phyloP scores from a whole-genome alignment of 2,113 vertebrate species.

The Lates calcarifer region DNA sequence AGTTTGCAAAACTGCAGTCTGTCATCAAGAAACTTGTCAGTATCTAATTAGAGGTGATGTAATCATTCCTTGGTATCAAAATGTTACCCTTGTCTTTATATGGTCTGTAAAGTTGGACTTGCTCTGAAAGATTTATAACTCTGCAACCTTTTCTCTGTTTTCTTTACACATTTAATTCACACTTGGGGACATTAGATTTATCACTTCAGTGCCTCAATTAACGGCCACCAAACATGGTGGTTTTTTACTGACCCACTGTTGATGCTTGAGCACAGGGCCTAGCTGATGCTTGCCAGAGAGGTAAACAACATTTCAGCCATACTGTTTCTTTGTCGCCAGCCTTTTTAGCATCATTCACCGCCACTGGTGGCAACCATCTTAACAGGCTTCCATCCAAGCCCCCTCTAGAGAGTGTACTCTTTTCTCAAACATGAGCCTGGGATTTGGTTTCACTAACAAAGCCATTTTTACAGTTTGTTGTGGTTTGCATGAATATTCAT shows the following conservation, averaged over 20 bases:
- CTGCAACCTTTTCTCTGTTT: conserved; percentile 37
- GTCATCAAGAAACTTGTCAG: not conserved
- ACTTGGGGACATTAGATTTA: conserved; percentile 59
- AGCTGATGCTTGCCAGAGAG: conserved; percentile 51
- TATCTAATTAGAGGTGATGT: conserved; percentile 6
- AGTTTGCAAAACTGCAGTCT: not conserved
- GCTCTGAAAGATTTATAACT: conserved; percentile 46
- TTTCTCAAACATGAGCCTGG: conserved; percentile 64
- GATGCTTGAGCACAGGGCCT: conserved; percentile 22
- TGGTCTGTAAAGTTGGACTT: conserved; percentile 36
- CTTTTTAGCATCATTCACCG: conserved; percentile 64
- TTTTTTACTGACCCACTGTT: conserved; percentile 55
- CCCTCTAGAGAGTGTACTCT: conserved; percentile 57
- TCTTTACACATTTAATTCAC: conserved; percentile 62
- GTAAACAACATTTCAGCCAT: conserved; percentile 69
- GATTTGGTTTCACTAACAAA: conserved; percentile 80
- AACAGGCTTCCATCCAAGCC: conserved; percentile 68
- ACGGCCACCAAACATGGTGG: conserved; percentile 28
- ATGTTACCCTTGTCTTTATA: not conserved
- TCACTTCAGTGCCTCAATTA: conserved; percentile 63
- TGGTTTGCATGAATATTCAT: conserved; percentile 79
- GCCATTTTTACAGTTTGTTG: conserved; percentile 77
- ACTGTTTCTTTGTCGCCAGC: conserved; percentile 61
- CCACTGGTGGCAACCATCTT: conserved; percentile 70
- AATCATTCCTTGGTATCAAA: not conserved